Evolutionary conservation across 2,113 vertebrate species (phyloP), one percentile per base, ranked within the genome.

Genomic region (Nestor notabilis): DNA sequence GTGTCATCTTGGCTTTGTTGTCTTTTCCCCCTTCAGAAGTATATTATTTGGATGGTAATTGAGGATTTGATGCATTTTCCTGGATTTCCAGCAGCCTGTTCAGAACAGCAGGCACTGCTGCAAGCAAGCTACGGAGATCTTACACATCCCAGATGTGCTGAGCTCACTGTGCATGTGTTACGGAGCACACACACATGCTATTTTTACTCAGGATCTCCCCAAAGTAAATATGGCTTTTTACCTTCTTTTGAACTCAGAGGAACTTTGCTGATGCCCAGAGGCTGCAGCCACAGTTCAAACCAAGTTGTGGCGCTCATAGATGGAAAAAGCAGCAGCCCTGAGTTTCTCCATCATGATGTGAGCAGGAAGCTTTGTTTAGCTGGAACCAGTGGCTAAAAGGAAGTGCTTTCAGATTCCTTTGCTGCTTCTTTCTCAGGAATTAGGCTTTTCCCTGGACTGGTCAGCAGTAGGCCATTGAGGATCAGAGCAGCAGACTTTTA

Each of bases 121-220:
- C n/a, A 64, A 64, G 14, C 20, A 44, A 60, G 56, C 50, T 31
- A 9, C 33, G 58, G 17, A 47, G 21, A 50, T 43, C 37, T 81
- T 37, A 2, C n/a, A 5, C 18, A 15, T 43, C 31, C 11, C 61
- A 20, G 56, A 21, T 46, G 5, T 11, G 14, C 66, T 39, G 28
- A 85, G 46, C 65, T 76, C 20, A 2, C 35, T 60, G 37, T 58
- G 41, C 5, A 0, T 37, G 33, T 50, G 44, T 13, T 47, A 64
- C 35, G 44, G 35, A 64, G 61, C 78, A 75, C 41, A 53, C 31
- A 69, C 37, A 5, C 6, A 7, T 8, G 35, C 46, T 91, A n/a
- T 68, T 91, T 93, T 84, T 49, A 47, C 66, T 75, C 65, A 83
- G 90, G 47, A 87, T 87, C 95, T 96, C 74, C 90, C 74, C 74